These are phyloP conservation scores for Notamacropus eugenii DNA, from an alignment of 2,797 vertebrate species.

Conservation along the genomic window DNA sequence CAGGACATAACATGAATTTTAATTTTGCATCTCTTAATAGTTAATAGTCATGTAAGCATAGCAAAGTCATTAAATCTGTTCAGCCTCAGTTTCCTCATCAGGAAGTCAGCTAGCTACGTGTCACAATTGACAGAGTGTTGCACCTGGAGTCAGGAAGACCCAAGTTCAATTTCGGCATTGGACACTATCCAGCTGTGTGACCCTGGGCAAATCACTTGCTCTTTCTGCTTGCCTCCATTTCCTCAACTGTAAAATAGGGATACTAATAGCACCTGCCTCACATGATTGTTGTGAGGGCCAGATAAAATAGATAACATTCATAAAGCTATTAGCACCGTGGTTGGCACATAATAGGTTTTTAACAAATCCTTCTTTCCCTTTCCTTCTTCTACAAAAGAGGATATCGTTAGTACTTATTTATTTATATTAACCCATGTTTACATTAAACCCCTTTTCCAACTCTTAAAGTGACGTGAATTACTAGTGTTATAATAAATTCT, in stretches of 20 bases:
- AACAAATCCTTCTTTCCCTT: not conserved
- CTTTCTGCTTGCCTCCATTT: not conserved
- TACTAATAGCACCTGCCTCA: not conserved
- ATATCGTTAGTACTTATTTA: not conserved
- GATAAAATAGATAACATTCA: not conserved
- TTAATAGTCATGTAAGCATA: not conserved
- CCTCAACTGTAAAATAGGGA: not conserved
- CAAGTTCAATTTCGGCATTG: not conserved
- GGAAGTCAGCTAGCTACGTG: not conserved
- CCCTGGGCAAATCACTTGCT: not conserved
- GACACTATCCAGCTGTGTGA: not conserved
- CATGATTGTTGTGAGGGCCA: not conserved
- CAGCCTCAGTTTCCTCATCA: not conserved
- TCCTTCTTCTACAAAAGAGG: not conserved
- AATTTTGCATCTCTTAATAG: not conserved
- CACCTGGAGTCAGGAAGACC: not conserved
- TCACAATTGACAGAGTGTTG: not conserved
- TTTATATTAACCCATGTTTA: not conserved
- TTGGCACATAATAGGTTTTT: not conserved
- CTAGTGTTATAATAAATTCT: not conserved
- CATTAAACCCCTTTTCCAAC: not conserved
- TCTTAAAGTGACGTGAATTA: not conserved
- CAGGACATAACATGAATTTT: not conserved
- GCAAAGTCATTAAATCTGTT: not conserved
- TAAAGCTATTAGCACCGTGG: not conserved